Evolutionary conservation across 2,888 invertebrate species (phyloP).

Genomic region (Plebejus argus): DNA sequence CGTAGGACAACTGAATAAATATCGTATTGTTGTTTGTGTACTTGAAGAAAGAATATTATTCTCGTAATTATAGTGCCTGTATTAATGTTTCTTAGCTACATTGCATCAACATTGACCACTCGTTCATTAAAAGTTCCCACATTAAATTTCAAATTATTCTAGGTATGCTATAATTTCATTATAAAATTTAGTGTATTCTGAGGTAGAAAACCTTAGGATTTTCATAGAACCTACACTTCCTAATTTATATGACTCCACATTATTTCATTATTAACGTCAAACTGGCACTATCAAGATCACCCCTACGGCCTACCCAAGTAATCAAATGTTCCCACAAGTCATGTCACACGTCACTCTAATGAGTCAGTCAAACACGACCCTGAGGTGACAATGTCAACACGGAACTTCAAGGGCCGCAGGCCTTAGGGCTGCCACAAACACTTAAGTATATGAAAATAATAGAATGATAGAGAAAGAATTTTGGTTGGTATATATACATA

Average conservation of each 20-base stretch:
- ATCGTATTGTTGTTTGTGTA: constrained; percentile 36
- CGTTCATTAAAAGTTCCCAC: not conserved
- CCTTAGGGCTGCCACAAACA: not conserved
- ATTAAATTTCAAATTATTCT: not conserved
- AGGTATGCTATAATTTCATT: not conserved
- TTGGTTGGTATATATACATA: not conserved
- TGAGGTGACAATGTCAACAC: constrained; percentile 25
- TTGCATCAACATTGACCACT: too few species aligned
- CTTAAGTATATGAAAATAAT: not conserved
- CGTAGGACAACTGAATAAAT: constrained; percentile 63
- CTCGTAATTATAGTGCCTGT: constrained; percentile 2
- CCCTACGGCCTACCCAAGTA: not conserved
- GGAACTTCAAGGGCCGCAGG: not conserved
- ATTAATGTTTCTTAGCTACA: constrained; percentile 1
- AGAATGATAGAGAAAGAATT: not conserved
- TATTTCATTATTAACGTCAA: not conserved
- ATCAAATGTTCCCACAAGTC: constrained; percentile 10
- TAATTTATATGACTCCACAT: not conserved
- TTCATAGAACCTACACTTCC: not conserved
- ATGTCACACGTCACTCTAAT: constrained; percentile 1
- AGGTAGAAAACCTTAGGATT: not conserved
- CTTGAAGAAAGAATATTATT: constrained; percentile 21
- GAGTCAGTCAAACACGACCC: constrained; percentile 16
- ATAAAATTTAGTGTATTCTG: too few species aligned
- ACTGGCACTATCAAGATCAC: not conserved